A percentile compares a stretch with the other conserved stretches of the same genome.
phyloP scores from a whole-genome alignment of 2,113 vertebrate species.

The Seriola dumerili region DNA sequence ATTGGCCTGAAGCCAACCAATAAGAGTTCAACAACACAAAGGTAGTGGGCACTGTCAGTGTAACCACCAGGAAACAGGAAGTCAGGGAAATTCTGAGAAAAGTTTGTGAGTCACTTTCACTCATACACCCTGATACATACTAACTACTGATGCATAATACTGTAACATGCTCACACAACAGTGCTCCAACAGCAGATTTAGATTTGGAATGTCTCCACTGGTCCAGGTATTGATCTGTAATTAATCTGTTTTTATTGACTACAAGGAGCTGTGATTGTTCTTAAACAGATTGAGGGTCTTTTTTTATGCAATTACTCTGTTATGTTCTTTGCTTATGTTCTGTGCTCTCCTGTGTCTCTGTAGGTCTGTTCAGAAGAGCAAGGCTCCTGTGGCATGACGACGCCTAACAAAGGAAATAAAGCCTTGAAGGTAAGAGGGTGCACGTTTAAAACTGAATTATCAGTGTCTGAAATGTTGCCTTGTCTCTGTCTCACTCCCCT shows the following conservation, averaged over 20 bases:
- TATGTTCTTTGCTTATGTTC: not conserved
- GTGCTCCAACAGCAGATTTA: conserved; percentile 7
- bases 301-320: not conserved
- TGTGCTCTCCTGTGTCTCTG: conserved; percentile 39
- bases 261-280: not conserved
- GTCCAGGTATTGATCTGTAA: conserved; percentile 25
- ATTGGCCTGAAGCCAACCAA: conserved; percentile 76
- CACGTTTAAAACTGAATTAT: not conserved
- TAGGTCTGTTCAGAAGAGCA: conserved; percentile 82
- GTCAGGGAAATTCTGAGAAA: conserved; percentile 77
- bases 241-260: not conserved
- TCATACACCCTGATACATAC: conserved; percentile 25
- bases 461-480: not conserved
- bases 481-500: not conserved
- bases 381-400: conserved; percentile 88
- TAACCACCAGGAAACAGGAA: conserved; percentile 79
- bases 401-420: conserved; percentile 89
- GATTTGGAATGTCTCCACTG: conserved; percentile 9
- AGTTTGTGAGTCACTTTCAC: conserved; percentile 65
- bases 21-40: conserved; percentile 61
- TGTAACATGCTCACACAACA: conserved; percentile 39
- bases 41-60: conserved; percentile 63
- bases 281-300: not conserved
- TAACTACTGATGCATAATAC: conserved; percentile 10
- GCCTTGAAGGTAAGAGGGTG: conserved; percentile 85